A percentile compares a stretch with the other conserved stretches of the same genome.
Evolutionary conservation across 2,797 vertebrate species (phyloP).

Genomic region (Podargus strigoides): DNA sequence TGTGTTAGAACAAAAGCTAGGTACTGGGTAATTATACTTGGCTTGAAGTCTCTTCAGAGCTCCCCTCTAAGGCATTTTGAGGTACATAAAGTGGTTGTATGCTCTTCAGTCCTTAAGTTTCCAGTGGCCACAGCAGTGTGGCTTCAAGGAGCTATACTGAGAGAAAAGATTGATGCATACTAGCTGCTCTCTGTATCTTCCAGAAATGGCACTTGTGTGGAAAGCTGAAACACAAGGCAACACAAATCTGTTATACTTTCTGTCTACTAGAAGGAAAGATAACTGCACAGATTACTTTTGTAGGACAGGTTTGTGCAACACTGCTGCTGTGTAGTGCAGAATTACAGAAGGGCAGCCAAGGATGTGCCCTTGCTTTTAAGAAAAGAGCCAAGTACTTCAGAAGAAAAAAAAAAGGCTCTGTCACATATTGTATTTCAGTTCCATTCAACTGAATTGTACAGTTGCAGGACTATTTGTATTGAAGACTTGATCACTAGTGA

Average conservation of each 20-base stretch:
- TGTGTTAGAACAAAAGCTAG: background rate
- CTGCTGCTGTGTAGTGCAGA: background rate
- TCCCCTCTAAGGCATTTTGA: background rate
- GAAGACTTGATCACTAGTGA: background rate
- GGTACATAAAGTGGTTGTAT: background rate
- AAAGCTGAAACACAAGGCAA: background rate
- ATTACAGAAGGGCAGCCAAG: background rate
- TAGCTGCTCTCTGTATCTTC: accelerated
- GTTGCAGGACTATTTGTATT: background rate
- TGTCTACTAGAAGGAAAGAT: background rate
- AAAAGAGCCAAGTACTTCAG: background rate
- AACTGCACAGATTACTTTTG: background rate
- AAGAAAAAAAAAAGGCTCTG: background rate
- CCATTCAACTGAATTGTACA: background rate
- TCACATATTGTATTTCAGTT: slow-evolving; percentile 15
- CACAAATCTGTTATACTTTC: background rate
- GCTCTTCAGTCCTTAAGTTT: background rate
- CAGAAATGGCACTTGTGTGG: background rate
- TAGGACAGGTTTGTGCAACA: background rate
- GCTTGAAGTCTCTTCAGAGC: background rate
- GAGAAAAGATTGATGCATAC: background rate
- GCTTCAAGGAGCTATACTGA: accelerated
- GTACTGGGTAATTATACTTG: background rate
- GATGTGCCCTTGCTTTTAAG: background rate
- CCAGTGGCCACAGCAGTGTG: background rate